Evolutionary conservation across 2,888 invertebrate genomes (phyloP), one percentile per base, ranked within the genome.

Genomic region (Lasioglossum leucozonium): DNA sequence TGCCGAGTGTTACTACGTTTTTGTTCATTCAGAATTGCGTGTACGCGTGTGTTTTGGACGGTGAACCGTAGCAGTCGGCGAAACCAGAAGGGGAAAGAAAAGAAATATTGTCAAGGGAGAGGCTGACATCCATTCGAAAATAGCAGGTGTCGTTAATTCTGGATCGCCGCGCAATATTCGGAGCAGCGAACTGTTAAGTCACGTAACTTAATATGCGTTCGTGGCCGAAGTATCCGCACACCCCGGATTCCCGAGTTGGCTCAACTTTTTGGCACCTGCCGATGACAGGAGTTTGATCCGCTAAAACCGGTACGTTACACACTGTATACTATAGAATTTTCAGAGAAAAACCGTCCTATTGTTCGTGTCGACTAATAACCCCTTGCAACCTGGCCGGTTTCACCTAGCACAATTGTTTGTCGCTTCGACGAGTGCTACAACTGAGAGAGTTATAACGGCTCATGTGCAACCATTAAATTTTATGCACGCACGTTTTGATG

Each of bases 101-200:
- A 82, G 78, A 84, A 84, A 84, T 82, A 84, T 75, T 78, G 78
- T 75, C 74, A 83, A 51, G 84, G 69, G 47, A 44, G 78, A 72
- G 84, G 78, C 73, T 71, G 78, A 78, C 84, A 84, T 83, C 84
- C 69, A 78, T 87, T 86, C 82, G 86, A 86, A 87, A 87, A 86
- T 87, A 79, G 86, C 86, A 87, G 82, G 82, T 82, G 79, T 86
- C 86, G 86, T 87, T 86, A 87, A 87, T 87, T 82, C 86, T 86
- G 86, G 86, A 86, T 86, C 82, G 82, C 82, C 77, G 77, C 72
- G 82, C 77, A 74, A 87, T 77, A 80, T 86, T 86, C 86, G 80
- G 82, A 77, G 79, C 86, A 82, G 77, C 82, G 82, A 82, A 86
- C 86, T 87, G 86, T 87, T 87, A 79, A 87, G 86, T 82, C 86